These are phyloP conservation scores for Mythimna vitellina DNA, from an alignment of 2,888 invertebrate species.

Conservation along the genomic window DNA sequence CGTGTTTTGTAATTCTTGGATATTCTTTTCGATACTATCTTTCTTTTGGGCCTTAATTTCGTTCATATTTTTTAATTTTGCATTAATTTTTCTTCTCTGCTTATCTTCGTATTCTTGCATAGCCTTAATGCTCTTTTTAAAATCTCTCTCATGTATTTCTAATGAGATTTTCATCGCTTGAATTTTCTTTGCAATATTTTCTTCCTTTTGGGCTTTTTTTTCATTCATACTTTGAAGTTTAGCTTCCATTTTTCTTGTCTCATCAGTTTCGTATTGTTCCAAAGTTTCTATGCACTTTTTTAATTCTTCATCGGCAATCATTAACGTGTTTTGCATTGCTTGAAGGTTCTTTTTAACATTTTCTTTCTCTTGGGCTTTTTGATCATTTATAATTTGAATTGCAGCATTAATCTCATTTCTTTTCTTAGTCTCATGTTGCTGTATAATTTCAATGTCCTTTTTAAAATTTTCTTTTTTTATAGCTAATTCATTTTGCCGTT, in stretches of 20 bases:
- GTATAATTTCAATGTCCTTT: neutral
- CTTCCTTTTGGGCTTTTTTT: neutral
- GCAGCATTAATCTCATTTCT: neutral
- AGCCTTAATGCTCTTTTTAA: neutral
- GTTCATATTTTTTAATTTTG: neutral
- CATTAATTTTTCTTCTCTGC: neutral
- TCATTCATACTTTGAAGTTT: neutral
- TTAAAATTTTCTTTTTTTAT: conserved; percentile 3
- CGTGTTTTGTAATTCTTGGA: neutral
- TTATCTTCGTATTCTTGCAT: neutral
- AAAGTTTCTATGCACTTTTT: neutral
- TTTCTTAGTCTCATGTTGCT: neutral
- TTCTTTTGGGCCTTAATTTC: neutral
- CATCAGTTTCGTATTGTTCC: neutral
- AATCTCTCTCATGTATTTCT: neutral
- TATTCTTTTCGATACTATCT: neutral
- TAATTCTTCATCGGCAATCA: neutral
- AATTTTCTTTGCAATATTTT: neutral
- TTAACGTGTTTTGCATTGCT: neutral
- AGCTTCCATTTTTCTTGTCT: neutral
- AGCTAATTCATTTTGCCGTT: neutral
- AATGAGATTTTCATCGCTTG: neutral
- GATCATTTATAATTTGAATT: neutral
- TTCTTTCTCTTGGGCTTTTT: neutral
- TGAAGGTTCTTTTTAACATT: neutral